These are phyloP conservation scores for Ascidia mentula DNA, from an alignment of 23 tunicate genomes.

Conservation along the genomic window DNA sequence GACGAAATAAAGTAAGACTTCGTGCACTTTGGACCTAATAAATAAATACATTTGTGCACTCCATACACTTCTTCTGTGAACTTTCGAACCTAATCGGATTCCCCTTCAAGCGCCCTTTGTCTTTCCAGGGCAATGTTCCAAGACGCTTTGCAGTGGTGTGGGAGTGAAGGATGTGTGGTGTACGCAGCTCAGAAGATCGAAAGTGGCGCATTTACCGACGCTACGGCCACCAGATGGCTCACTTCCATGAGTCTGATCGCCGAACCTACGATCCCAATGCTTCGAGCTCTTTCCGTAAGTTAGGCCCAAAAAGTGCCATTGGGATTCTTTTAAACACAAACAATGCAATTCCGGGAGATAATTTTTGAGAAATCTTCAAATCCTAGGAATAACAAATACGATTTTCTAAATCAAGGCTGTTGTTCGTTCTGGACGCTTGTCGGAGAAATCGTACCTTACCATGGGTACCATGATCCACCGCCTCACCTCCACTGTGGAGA, in stretches of 20 bases:
- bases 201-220: slow-evolving; percentile 39
- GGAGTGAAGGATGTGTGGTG: slow-evolving; percentile 86
- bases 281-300: slow-evolving; percentile 55
- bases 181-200: slow-evolving; percentile 53
- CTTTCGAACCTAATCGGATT: background rate
- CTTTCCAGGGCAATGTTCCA: slow-evolving; percentile 69
- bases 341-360: no score
- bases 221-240: slow-evolving; percentile 60
- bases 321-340: no score
- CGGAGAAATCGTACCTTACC: slow-evolving; percentile 54
- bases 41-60: background rate
- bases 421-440: slow-evolving; percentile 17
- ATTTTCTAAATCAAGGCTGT: slow-evolving; percentile 1
- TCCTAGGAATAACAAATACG: background rate
- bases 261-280: slow-evolving; percentile 68
- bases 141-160: slow-evolving; percentile 92
- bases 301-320: no score
- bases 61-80: background rate
- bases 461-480: slow-evolving; percentile 80
- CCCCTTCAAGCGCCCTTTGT: background rate
- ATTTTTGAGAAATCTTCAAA: no score
- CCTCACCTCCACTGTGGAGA: slow-evolving; percentile 4
- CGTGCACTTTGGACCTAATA: background rate
- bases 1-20: slow-evolving; percentile 31
- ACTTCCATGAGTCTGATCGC: slow-evolving; percentile 76